phyloP scores from a whole-genome alignment of 2,113 vertebrate species.

The Rana temporaria region DNA sequence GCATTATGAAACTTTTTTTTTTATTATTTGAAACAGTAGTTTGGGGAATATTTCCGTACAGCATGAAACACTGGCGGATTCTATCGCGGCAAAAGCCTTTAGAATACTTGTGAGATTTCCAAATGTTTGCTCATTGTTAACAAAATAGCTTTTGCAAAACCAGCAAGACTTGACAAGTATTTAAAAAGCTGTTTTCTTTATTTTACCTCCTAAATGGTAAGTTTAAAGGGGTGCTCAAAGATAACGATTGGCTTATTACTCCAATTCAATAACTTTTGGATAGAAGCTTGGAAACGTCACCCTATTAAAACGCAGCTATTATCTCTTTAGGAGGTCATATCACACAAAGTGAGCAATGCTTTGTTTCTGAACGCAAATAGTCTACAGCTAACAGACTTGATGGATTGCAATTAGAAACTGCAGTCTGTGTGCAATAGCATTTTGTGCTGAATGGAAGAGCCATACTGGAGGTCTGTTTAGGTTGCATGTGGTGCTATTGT shows the following conservation, averaged over 20 bases:
- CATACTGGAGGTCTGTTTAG: neutral
- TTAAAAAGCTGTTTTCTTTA: conserved; percentile 40
- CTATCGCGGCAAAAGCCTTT: neutral
- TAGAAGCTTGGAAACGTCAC: conserved; percentile 20
- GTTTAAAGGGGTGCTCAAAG: conserved; percentile 40
- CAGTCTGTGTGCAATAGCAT: neutral
- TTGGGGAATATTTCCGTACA: too few relatives aligned
- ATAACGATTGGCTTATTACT: conserved; percentile 14
- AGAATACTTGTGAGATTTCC: conserved; percentile 9
- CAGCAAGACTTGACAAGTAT: conserved; percentile 48
- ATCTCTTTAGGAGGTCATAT: conserved; percentile 45
- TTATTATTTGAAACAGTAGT: too few relatives aligned
- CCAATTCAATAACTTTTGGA: conserved; percentile 43
- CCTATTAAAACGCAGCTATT: conserved; percentile 35
- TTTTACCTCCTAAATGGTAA: conserved; percentile 12
- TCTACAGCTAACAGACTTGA: conserved; percentile 33
- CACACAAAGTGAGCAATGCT: conserved; percentile 28
- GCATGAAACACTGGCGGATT: too few relatives aligned
- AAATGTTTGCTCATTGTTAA: neutral
- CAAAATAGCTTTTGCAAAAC: conserved; percentile 16
- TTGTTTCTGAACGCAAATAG: neutral
- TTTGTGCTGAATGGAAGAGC: neutral
- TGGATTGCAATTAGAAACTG: conserved; percentile 21
- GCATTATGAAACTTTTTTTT: too few relatives aligned
- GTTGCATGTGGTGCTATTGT: too few relatives aligned